These are phyloP conservation scores for Pristis pectinata DNA, from an alignment of 2,797 vertebrate species.

Conservation along the genomic window DNA sequence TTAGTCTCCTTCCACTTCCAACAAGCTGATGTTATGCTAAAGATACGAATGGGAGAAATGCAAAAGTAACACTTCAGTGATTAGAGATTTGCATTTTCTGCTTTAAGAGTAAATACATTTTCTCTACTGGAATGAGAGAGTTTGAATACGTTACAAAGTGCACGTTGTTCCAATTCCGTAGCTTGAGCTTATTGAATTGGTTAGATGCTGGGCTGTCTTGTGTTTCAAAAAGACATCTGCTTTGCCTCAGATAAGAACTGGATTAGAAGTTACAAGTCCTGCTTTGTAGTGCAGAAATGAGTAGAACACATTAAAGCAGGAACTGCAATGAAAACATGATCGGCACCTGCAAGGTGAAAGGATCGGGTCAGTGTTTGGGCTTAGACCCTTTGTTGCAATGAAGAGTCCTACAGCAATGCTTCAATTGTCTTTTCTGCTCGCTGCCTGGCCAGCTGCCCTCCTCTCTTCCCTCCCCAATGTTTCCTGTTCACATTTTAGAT, in stretches of 20 bases:
- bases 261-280: slow-evolving; percentile 2
- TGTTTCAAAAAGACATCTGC: not conserved
- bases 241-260: slow-evolving; percentile 2
- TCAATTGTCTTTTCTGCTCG: not conserved
- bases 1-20: not conserved
- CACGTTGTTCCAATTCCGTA: not conserved
- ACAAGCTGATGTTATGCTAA: not conserved
- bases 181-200: not conserved
- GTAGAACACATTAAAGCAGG: not conserved
- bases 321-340: not conserved
- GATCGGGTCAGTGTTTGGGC: not conserved
- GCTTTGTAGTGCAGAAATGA: not conserved
- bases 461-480: not conserved
- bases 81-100: not conserved
- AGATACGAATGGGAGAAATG: no score
- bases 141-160: not conserved
- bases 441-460: no score
- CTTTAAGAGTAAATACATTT: not conserved
- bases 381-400: not conserved
- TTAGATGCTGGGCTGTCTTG: not conserved
- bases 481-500: not conserved
- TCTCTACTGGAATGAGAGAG: not conserved
- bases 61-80: no score
- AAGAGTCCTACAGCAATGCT: not conserved
- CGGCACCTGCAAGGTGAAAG: not conserved